A percentile compares a stretch with the other conserved stretches of the same genome.
Conservation (phyloP, 2,113 vertebrate species). For the Silurus glanis region DNA sequence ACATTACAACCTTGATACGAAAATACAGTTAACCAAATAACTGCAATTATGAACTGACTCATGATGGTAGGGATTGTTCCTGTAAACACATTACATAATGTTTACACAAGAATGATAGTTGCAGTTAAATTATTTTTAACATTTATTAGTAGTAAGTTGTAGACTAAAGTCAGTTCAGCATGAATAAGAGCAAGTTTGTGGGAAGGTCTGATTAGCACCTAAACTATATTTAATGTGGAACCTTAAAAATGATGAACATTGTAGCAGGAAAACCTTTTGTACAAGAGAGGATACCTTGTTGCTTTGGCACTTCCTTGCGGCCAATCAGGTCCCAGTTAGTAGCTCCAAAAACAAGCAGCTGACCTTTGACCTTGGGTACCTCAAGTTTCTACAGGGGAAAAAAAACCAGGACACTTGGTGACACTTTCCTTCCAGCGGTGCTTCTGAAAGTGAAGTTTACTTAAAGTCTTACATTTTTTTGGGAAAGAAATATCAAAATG, state of each 20-base stretch:
- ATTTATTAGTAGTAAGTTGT: not conserved
- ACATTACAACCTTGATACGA: not conserved
- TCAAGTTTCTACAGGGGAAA: conserved; percentile 83
- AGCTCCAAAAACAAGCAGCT: conserved; percentile 91
- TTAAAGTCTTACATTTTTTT: not conserved
- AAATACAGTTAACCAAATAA: not conserved
- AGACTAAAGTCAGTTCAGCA: not conserved
- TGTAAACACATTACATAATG: not conserved
- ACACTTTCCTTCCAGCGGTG: not conserved
- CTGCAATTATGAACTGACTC: not conserved
- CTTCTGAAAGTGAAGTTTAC: not conserved
- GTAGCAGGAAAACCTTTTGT: too few species aligned
- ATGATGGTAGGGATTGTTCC: not conserved
- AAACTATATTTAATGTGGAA: not conserved
- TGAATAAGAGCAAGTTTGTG: not conserved
- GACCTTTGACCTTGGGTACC: conserved; percentile 86
- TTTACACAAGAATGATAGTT: not conserved
- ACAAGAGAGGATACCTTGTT: conserved; percentile 78
- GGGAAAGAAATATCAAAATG: not conserved
- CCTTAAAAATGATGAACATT: not conserved
- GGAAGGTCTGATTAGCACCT: not conserved
- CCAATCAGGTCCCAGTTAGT: conserved; percentile 98
- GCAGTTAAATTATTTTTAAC: not conserved
- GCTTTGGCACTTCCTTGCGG: conserved; percentile 95
- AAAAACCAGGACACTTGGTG: not conserved